Evolutionary conservation across 1,140 invertebrate genomes (phyloP), one percentile per base, ranked within the genome.

Genomic region (Leptinotarsa lineolata): DNA sequence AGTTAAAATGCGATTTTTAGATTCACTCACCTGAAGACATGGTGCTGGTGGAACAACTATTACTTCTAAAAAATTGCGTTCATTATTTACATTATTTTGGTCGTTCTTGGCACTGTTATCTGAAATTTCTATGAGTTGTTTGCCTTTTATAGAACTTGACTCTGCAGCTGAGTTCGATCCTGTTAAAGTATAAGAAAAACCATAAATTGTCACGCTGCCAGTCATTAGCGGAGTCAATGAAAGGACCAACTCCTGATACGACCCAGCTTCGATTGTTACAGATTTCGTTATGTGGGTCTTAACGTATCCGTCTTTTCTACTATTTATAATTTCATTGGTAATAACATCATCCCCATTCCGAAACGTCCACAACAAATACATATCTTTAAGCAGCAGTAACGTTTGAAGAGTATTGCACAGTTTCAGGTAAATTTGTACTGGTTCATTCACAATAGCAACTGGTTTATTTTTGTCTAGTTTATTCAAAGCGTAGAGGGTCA

Each of bases 391-490:
- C 18, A 89, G 85, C 66, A 96, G 81, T 4, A 91, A 85, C 60
- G 95, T 91, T 75, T 92, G 90, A n/a, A 97, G 85, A 2, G 93
- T 92, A 86, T 97, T 97, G 61, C 88, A 85, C 54, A 97, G 84
- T 63, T 90, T 88, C 30, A 97, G 85, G 67, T 91, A 90, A 68
- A 96, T 88, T 84, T 91, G 91, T 66, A 97, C 91, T 12, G 92
- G 91, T 85, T 97, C 96, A 81, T 91, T 90, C 78, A 93, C 87
- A 74, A 94, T 90, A 24, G 90, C 91, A 60, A 91, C 85, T 12
- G 94, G 91, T 78, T 88, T 88, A 18, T 83, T 84, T 68, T 88
- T 90, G 81, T 92, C 92, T 74, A 92, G 89, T 68, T 90, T 92
- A 24, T 86, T 88, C 72, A 85, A 83, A 4, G 86, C 86, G 78